These are phyloP conservation scores for Trissoscelio sp. DNA, from an alignment of 2,888 invertebrate species.

Conservation along the genomic window DNA sequence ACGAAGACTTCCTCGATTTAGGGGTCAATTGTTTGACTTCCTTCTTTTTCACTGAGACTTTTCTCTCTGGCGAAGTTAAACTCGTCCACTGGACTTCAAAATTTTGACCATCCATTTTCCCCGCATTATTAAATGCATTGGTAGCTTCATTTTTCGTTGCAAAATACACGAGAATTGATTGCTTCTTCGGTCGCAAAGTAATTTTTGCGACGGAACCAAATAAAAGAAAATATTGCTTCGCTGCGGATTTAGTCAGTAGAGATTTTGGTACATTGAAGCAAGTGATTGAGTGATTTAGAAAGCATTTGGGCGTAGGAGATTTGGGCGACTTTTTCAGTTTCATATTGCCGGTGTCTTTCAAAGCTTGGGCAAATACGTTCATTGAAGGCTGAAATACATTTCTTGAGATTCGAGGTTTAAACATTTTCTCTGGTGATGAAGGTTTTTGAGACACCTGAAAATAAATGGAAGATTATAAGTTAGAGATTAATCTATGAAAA, in stretches of 20 bases:
- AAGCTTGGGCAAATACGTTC: slow-evolving; percentile 71
- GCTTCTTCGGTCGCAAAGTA: slow-evolving; percentile 86
- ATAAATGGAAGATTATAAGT: too few relatives aligned
- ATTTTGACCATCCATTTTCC: slow-evolving; percentile 86
- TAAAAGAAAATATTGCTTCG: slow-evolving; percentile 88
- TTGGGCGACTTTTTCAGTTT: slow-evolving; percentile 74
- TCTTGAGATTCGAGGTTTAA: slow-evolving; percentile 72
- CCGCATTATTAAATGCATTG: slow-evolving; percentile 86
- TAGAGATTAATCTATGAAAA: too few relatives aligned
- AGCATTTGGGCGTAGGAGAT: slow-evolving; percentile 65
- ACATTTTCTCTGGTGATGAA: not conserved
- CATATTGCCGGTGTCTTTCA: slow-evolving; percentile 70
- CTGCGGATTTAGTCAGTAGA: slow-evolving; percentile 86
- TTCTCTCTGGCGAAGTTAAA: too few relatives aligned
- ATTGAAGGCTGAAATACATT: slow-evolving; percentile 68
- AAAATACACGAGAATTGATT: slow-evolving; percentile 89
- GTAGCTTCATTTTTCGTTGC: slow-evolving; percentile 86
- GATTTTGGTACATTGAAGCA: slow-evolving; percentile 88
- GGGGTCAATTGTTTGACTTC: too few relatives aligned
- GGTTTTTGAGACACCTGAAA: not conserved
- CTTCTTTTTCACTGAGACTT: too few relatives aligned
- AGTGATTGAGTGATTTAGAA: slow-evolving; percentile 74
- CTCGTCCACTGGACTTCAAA: slow-evolving; percentile 86
- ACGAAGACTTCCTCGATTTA: too few relatives aligned
- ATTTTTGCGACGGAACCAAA: slow-evolving; percentile 89